Evolutionary conservation across 2,797 vertebrate species (phyloP).

Genomic region (Gallinago solitaria): DNA sequence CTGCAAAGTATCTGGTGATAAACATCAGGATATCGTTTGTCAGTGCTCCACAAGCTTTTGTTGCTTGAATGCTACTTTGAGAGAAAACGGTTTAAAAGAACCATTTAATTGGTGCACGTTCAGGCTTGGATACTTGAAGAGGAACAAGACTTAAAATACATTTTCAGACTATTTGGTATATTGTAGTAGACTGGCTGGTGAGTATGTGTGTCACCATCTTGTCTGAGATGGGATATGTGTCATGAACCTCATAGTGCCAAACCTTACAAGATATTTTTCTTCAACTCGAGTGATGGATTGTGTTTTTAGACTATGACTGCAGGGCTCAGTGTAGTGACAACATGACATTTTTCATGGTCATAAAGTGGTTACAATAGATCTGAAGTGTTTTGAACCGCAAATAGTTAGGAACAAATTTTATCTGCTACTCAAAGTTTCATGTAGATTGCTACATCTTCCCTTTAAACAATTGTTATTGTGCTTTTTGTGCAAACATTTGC

Average conservation of each 20-base stretch:
- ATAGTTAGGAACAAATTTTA: conserved; percentile 26
- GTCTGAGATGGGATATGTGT: neutral
- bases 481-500: conserved; percentile 63
- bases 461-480: conserved; percentile 60
- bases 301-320: conserved; percentile 18
- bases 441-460: conserved; percentile 57
- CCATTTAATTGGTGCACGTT: neutral
- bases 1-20: neutral
- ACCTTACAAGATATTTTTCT: conserved; percentile 18
- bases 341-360: conserved; percentile 29
- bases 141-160: neutral
- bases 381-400: conserved; percentile 3
- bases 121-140: neutral
- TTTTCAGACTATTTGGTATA: neutral
- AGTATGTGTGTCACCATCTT: neutral
- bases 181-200: neutral
- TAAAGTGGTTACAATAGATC: conserved; percentile 46
- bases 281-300: neutral
- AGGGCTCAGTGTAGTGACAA: conserved; percentile 7
- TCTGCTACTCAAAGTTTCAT: conserved; percentile 37
- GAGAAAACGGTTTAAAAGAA: neutral
- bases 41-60: neutral
- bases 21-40: neutral
- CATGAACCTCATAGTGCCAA: neutral
- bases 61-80: neutral